Evolutionary conservation across 2,113 vertebrate genomes (phyloP).

Genomic region (Cheilinus undulatus): DNA sequence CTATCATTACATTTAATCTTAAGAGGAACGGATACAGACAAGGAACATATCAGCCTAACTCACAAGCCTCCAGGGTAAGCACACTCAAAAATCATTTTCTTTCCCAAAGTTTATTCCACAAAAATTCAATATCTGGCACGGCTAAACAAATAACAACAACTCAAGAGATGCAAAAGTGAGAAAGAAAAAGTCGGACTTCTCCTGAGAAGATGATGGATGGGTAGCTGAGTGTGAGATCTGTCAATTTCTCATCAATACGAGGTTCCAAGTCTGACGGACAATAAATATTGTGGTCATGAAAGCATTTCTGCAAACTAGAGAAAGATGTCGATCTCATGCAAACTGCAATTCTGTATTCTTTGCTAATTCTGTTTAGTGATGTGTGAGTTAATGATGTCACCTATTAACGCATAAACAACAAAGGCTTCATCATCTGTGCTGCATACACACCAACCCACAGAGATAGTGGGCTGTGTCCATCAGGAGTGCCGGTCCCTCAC

Average conservation of each 20-base stretch:
- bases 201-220: slow-evolving; percentile 28
- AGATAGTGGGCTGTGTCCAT: slow-evolving; percentile 47
- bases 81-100: slow-evolving; percentile 24
- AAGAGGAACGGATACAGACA: slow-evolving; percentile 9
- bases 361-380: not conserved
- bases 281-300: slow-evolving; percentile 38
- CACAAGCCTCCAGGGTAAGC: slow-evolving; percentile 5
- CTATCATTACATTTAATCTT: slow-evolving; percentile 21
- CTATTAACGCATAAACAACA: slow-evolving; percentile 23
- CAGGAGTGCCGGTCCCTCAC: slow-evolving; percentile 56
- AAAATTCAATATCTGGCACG: slow-evolving; percentile 30
- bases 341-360: not conserved
- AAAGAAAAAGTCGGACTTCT: slow-evolving; percentile 25
- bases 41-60: not conserved
- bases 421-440: slow-evolving; percentile 11
- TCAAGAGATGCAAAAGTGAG: slow-evolving; percentile 23
- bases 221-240: slow-evolving; percentile 1
- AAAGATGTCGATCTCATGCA: slow-evolving; percentile 15
- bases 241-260: slow-evolving; percentile 38
- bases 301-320: slow-evolving; percentile 4
- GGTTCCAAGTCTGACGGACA: slow-evolving; percentile 35
- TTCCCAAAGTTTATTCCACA: slow-evolving; percentile 25
- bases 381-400: slow-evolving; percentile 1
- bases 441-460: slow-evolving; percentile 11
- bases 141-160: slow-evolving; percentile 38